Base-by-base conservation (phyloP, 2,797 vertebrate genomes). In the Oreonectes daqikongensis region DNA sequence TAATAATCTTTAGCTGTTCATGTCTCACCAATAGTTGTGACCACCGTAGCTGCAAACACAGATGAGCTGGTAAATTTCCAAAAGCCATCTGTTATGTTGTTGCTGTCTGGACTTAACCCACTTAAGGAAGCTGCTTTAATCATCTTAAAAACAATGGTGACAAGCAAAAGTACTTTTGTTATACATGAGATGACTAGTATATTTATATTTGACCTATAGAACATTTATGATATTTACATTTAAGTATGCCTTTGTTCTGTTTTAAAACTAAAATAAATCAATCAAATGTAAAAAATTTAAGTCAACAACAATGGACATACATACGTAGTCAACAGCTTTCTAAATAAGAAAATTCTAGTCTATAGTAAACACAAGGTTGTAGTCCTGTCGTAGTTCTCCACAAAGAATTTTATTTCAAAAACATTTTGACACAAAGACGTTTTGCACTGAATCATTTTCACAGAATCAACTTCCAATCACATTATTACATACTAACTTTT, bases 31-130 rank as follows among this genome's bases (percentile, higher is more conserved):
- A 94, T 93, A 18, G 93, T 94, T 30, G 93, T 94, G 79, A 93
- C 92, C 69, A 94, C 93, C 1, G 92, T 93, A 9, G 93, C 93
- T 61, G 93, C 92, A 75, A 94, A 94, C 74, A 93, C 89, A 48
- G 92, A 88, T 0, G 93, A 94, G 85, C 90, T 93, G 82, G 90
- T 91, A 84, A 91, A 94, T 71, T 91, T 92, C 93, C 93, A 93
- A 88, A 94, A 93, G 10, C 92, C 91, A 1, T 91, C 88, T 0
- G 84, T n/a, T 1, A 92, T 92, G 14, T 70, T 0, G 84, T 94
- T 94, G 17, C 63, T 79, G 81, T 86, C 93, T 63, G 93, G 38
- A 90, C 91, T 93, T 0, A 94, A 35, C 12, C 93, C 92, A 8
- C n/a, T 82, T 40, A 86, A 88, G 4, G 88, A 84, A 0, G 89